Base-by-base conservation (phyloP, 2,888 invertebrate species). In the Brachylomia viminalis region DNA sequence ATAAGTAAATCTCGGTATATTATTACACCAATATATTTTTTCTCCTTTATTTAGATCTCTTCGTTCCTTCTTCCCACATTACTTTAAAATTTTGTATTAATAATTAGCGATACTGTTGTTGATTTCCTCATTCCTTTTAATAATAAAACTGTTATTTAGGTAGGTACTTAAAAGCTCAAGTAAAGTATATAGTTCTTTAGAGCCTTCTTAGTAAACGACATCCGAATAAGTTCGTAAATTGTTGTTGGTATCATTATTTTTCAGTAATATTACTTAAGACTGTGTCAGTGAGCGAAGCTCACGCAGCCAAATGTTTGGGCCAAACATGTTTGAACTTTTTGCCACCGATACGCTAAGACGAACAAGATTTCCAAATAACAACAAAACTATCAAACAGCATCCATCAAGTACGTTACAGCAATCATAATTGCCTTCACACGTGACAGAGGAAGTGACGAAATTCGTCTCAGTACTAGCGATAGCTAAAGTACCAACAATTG, bases 401-500 rank as follows among this genome's bases (percentile, higher is more conserved):
- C 79, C 75, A 82, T 85, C 83, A 79, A 72, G 38, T 72, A 30
- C 42, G 10, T 73, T 82, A 71, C 70, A 61, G 72, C 72, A 79
- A 85, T 77, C 85, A 54, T 70, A 75, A 84, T 82, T 82, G 65
- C 72, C 70, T 64, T 68, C 47, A 72, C 67, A 72, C 77, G 70
- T 75, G 84, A 84, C 84, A 86, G 75, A 86, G 84, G 84, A 84
- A 86, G 79, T 84, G 64, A 74, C 74, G 84, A 84, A 86, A 84
- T 86, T 85, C 70, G 73, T 85, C 83, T 82, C 72, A 49, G 68
- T 66, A 42, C 70, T 66, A 75, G 80, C 85, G 89, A 90, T 91
- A 90, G 86, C 79, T 73, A 82, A 89, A 90, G 89, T 87, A 88
- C 79, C 80, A 74, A 86, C 92, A 94, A 95, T 94, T 94, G 92